A percentile compares a stretch with the other conserved stretches of the same genome.
These are phyloP conservation scores for Hypsibius dujardini DNA, from an alignment of 1,140 invertebrate species.

Conservation along the genomic window DNA sequence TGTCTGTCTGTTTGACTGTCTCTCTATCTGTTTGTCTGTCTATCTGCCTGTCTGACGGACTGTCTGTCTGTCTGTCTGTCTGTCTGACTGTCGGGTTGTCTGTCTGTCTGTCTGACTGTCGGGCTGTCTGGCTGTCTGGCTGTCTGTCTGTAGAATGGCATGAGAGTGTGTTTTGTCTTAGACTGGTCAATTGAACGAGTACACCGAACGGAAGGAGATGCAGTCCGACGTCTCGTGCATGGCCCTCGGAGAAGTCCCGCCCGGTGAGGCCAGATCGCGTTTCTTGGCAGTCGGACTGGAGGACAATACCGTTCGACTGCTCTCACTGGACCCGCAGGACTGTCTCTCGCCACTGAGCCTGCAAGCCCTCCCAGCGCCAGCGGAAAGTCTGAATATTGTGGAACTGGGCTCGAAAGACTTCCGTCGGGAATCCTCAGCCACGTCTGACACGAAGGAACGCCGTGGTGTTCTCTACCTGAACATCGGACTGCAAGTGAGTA, in stretches of 20 bases:
- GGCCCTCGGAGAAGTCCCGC: constrained; percentile 82
- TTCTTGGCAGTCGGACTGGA: constrained; percentile 90
- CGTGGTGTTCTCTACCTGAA: constrained; percentile 74
- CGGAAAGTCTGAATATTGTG: constrained; percentile 89
- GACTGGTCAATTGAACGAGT: constrained; percentile 94
- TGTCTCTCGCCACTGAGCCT: constrained; percentile 80
- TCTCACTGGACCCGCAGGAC: constrained; percentile 83
- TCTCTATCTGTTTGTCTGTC: neutral
- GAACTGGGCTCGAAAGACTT: constrained; percentile 48
- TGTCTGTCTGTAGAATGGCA: too few species aligned
- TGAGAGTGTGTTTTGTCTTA: constrained; percentile 35
- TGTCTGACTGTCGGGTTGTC: too few species aligned
- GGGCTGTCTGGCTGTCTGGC: too few species aligned
- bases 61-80: too few species aligned
- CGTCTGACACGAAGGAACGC: constrained; percentile 40
- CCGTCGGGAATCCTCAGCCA: constrained; percentile 25
- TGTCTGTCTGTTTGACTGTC: constrained; percentile 17
- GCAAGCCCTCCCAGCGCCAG: constrained; percentile 85
- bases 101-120: too few species aligned
- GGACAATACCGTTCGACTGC: constrained; percentile 91
- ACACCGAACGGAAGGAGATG: constrained; percentile 89
- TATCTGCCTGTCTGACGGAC: too few species aligned
- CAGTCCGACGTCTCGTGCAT: constrained; percentile 92
- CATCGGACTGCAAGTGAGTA: constrained; percentile 59
- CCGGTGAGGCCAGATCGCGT: constrained; percentile 80